Evolutionary conservation across 2,888 invertebrate genomes (phyloP).

Genomic region (Plebejus melissa): DNA sequence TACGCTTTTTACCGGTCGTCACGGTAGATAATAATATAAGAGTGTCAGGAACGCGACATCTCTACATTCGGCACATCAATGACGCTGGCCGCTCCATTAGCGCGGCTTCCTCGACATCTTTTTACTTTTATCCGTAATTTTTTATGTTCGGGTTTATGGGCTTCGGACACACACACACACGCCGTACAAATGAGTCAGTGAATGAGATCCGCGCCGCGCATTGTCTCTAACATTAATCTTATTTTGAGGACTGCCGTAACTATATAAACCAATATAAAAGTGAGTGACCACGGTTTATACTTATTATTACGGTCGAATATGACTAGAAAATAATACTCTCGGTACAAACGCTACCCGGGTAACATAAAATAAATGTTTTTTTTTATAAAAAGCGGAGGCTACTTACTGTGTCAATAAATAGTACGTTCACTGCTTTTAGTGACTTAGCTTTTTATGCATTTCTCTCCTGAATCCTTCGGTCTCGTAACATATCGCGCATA

Average conservation of each 20-base stretch:
- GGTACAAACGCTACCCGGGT: not conserved
- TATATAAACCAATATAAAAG: not conserved
- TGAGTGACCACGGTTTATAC: not conserved
- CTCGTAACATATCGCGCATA: not conserved
- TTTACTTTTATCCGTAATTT: slow-evolving; percentile 24
- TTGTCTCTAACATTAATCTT: slow-evolving; percentile 16
- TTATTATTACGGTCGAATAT: not conserved
- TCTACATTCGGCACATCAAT: not conserved
- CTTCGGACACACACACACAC: not conserved
- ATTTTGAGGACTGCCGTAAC: not conserved
- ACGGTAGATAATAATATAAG: not conserved
- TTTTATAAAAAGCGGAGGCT: not conserved
- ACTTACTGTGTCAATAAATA: not conserved
- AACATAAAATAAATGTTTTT: not conserved
- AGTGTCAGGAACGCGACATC: not conserved
- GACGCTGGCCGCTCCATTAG: slow-evolving; percentile 17
- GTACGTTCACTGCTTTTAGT: slow-evolving; percentile 2
- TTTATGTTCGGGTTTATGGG: slow-evolving; percentile 11
- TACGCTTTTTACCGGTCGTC: not conserved
- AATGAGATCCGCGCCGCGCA: slow-evolving; percentile 3
- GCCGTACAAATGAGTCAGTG: slow-evolving; percentile 8
- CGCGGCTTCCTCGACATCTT: slow-evolving; percentile 21
- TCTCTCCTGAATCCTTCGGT: not conserved
- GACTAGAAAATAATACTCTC: not conserved
- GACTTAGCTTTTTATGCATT: not conserved